Conservation (phyloP, 2,797 vertebrate species). For the Masticophis lateralis region DNA sequence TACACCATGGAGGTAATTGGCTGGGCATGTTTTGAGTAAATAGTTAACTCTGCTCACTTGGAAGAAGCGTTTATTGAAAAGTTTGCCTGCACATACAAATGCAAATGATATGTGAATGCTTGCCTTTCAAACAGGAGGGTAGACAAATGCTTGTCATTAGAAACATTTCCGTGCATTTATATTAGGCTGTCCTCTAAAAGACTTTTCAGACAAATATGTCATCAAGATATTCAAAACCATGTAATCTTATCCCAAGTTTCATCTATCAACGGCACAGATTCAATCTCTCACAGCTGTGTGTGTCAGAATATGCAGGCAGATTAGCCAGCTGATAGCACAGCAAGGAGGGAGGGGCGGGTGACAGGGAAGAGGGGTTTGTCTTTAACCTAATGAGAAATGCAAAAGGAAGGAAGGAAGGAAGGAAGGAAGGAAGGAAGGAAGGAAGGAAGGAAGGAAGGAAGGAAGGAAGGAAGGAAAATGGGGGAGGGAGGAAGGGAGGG, state of each 20-base stretch:
- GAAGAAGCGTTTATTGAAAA: conserved; percentile 80
- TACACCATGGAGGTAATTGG: conserved; percentile 63
- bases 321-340: conserved; percentile 78
- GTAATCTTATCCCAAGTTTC: conserved; percentile 85
- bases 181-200: conserved; percentile 86
- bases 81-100: conserved; percentile 81
- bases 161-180: conserved; percentile 84
- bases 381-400: conserved; percentile 52
- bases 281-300: conserved; percentile 82
- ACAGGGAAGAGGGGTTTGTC: conserved; percentile 51
- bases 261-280: conserved; percentile 81
- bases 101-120: conserved; percentile 82
- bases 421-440: conserved; percentile 18
- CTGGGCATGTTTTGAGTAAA: conserved; percentile 73
- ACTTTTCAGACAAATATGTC: conserved; percentile 85
- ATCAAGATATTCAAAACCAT: conserved; percentile 86
- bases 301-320: conserved; percentile 78
- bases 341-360: conserved; percentile 36
- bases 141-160: conserved; percentile 85
- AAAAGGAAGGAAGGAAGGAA: conserved; percentile 31
- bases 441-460: conserved; percentile 34
- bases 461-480: conserved; percentile 11
- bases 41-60: conserved; percentile 78
- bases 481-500: conserved; percentile 6
- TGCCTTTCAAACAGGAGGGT: conserved; percentile 78